Evolutionary conservation across 2,888 invertebrate genomes (phyloP).

Genomic region (Ctena decussata): DNA sequence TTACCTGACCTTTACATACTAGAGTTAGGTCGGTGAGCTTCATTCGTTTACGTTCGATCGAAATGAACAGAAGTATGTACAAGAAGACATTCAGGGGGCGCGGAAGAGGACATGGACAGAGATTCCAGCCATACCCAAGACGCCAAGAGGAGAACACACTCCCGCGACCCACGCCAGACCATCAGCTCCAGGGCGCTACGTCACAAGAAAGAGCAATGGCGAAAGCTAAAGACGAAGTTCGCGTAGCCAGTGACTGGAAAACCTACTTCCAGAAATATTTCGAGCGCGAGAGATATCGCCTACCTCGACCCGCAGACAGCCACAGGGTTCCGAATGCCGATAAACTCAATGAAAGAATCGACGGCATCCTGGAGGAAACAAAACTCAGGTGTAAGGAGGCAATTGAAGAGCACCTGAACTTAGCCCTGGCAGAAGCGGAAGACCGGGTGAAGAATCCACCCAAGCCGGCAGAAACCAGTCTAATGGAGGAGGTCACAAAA

Average conservation of each 20-base stretch:
- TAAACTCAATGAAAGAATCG: neutral
- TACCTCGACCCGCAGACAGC: neutral
- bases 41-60: no score
- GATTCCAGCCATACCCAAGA: no score
- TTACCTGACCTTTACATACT: no score
- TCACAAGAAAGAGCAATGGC: neutral
- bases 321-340: neutral
- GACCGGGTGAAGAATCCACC: neutral
- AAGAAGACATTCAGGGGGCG: no score
- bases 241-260: neutral
- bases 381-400: neutral
- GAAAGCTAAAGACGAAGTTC: neutral
- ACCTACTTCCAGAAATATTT: neutral
- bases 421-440: neutral
- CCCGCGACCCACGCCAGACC: neutral
- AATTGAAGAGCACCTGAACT: neutral
- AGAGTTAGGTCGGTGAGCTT: no score
- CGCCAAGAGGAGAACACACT: no score
- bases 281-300: neutral
- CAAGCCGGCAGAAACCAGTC: neutral
- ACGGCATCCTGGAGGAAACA: neutral
- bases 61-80: no score
- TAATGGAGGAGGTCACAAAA: no score
- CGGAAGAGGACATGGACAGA: no score
- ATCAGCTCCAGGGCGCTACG: neutral